These are phyloP conservation scores for Hypotaenidia philippensis DNA, from an alignment of 2,797 vertebrate genomes.

Conservation along the genomic window DNA sequence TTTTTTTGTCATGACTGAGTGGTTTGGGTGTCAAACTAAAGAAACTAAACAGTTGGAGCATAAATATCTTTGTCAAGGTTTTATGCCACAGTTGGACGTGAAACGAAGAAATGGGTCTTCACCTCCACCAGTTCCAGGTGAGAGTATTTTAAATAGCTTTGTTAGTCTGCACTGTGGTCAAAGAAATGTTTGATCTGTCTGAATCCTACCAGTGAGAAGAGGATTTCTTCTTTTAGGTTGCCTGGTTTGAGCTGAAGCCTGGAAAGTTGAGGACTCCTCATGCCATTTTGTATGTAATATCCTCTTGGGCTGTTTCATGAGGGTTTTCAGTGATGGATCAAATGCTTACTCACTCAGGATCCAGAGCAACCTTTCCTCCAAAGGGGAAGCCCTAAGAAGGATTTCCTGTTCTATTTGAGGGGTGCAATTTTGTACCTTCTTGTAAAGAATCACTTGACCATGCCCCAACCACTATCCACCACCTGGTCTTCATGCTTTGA, in stretches of 20 bases:
- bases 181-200: background rate
- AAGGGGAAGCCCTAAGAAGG: background rate
- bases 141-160: background rate
- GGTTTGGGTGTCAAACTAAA: background rate
- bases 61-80: background rate
- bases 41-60: background rate
- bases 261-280: background rate
- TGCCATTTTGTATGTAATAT: background rate
- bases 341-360: background rate
- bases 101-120: background rate
- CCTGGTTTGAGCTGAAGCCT: background rate
- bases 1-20: background rate
- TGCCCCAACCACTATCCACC: background rate
- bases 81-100: background rate
- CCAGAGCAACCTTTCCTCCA: background rate
- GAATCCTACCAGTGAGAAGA: background rate
- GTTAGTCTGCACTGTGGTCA: background rate
- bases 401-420: background rate
- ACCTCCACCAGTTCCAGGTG: background rate
- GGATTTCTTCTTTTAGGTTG: background rate
- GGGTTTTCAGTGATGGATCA: background rate
- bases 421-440: background rate
- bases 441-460: background rate
- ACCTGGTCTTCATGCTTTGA: background rate
- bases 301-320: background rate